Evolutionary conservation across 2,888 invertebrate species (phyloP).

Genomic region (Patella pellucida): DNA sequence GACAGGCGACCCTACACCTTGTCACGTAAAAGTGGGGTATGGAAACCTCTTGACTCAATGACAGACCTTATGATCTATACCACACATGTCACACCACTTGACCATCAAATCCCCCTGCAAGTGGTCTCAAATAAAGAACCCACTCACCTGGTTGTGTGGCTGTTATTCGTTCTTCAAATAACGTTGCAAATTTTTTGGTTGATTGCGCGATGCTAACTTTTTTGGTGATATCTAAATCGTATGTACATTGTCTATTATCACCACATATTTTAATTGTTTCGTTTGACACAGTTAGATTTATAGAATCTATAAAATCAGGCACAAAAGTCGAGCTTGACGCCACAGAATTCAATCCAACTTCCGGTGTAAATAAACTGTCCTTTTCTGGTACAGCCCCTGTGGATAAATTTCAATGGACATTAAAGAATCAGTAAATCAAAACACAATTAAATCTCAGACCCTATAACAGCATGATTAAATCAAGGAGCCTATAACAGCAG

Average conservation of each 20-base stretch:
- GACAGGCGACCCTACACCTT: too few species aligned
- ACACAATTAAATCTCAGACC: too few species aligned
- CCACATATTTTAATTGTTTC: conserved; percentile 46
- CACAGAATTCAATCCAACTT: neutral
- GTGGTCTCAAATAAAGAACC: neutral
- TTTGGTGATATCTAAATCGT: conserved; percentile 53
- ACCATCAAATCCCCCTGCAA: neutral
- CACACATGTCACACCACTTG: too few species aligned
- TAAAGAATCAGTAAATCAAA: too few species aligned
- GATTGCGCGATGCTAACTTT: conserved; percentile 49
- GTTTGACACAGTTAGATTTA: conserved; percentile 20
- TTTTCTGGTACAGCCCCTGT: conserved; percentile 26
- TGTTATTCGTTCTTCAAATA: conserved; percentile 46
- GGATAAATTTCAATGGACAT: neutral
- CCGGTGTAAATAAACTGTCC: conserved; percentile 25
- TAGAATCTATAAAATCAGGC: conserved; percentile 17
- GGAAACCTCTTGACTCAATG: too few species aligned
- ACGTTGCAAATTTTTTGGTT: conserved; percentile 49
- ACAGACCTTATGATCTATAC: too few species aligned
- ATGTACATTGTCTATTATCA: conserved; percentile 50
- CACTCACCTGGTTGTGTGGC: conserved; percentile 48
- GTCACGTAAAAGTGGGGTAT: too few species aligned
- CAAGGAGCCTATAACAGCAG: too few species aligned
- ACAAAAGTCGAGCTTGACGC: neutral
- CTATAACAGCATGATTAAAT: too few species aligned